Conservation (phyloP, 2,888 invertebrate genomes). For the Harpalus rubripes region DNA sequence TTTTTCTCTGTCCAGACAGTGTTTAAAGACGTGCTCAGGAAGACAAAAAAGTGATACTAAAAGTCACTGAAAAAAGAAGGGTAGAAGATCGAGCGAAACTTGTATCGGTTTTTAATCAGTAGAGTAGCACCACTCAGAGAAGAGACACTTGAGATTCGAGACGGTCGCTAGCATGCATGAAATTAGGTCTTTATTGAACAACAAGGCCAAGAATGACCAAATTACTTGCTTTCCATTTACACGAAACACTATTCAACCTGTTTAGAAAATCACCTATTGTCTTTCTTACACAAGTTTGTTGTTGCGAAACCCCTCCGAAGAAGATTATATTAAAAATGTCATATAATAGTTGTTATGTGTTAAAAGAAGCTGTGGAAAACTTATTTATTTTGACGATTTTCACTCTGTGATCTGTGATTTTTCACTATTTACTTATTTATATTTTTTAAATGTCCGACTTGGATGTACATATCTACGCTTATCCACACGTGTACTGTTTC, state of each 20-base stretch:
- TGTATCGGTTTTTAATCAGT: slow-evolving; percentile 53
- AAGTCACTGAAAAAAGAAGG: not conserved
- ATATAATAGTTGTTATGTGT: no score
- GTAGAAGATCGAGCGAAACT: not conserved
- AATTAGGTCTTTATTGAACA: slow-evolving; percentile 52
- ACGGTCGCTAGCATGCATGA: slow-evolving; percentile 49
- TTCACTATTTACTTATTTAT: no score
- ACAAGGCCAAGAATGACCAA: slow-evolving; percentile 19
- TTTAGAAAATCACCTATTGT: slow-evolving; percentile 6
- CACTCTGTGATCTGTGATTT: no score
- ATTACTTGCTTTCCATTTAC: slow-evolving; percentile 46
- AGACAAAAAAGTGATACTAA: not conserved
- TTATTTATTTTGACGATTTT: no score
- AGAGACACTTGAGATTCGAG: slow-evolving; percentile 15
- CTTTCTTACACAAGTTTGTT: not conserved
- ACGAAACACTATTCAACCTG: slow-evolving; percentile 20
- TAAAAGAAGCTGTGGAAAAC: no score
- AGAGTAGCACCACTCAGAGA: slow-evolving; percentile 19
- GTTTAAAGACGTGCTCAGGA: not conserved
- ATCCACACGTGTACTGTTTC: no score
- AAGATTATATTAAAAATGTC: no score
- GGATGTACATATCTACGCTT: no score
- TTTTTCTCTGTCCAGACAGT: slow-evolving; percentile 2
- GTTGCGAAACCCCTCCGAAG: no score
- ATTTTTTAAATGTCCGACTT: no score